Evolutionary conservation across 2,113 vertebrate genomes (phyloP), one percentile per base, ranked within the genome.

Genomic region (Microtus ochrogaster): DNA sequence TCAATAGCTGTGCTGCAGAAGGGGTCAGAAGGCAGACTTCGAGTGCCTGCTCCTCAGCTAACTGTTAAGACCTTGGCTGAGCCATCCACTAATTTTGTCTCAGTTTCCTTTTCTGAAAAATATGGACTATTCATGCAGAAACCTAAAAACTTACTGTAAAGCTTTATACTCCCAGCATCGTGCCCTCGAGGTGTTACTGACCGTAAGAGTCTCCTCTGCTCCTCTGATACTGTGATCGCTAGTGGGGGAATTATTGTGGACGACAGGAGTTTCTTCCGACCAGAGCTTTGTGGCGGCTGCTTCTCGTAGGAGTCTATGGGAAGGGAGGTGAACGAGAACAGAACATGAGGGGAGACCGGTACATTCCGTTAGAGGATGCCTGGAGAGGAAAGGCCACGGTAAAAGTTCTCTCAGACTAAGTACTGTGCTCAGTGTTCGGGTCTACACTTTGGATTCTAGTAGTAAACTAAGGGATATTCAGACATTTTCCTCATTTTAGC

Each of bases 251-350:
- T 98, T 92, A 99, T 97, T 58, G 89, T 99, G 44, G 99, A 99
- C 24, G 99, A 99, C 91, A 99, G 98, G 87, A 99, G 97, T 90
- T 98, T 99, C 97, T 98, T 99, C 97, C 99, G 99, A 77, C 98
- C 99, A 66, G 96, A 95, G 61, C 96, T 97, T 96, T 98, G 98
- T 92, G 98, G 98, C 83, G 98, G 98, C 79, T 99, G 98, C 24
- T 99, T 99, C 97, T 99, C 99, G 97, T 99, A 99, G 68, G 99
- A 99, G 97, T 99, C 99, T 99, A 93, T 94, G 96, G 97, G 91
- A 95, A 97, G 96, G 98, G 96, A 95, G 21, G 90, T 39, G 19
- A 82, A 41, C 6, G 22, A 36, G 63, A 88, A 88, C 81, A 70
- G 65, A 83, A 24, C 11, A 85, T 65, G 47, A 90, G 76, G 36